Base-by-base conservation (phyloP, 2,888 invertebrate species). In the Teleogryllus oceanicus region DNA sequence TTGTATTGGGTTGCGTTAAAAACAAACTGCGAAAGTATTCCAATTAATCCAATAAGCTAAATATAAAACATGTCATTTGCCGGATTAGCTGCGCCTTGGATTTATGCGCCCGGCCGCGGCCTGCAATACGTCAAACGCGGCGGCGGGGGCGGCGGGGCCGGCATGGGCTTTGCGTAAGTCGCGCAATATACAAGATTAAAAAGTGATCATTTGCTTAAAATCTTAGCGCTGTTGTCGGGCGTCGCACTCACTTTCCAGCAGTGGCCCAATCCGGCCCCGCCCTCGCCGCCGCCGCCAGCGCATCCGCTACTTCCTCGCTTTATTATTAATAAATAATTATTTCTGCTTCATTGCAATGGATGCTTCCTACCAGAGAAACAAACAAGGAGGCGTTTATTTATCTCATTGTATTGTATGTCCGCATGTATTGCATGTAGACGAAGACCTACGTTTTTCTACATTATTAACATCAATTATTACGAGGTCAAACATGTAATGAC, bases 31-130 rank as follows among this genome's bases (percentile, higher is more conserved):
- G n/a, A 62, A 62, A 62, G n/a, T 62, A 62, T 62, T 62, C 62
- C 62, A 62, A 62, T 62, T 62, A 62, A 62, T 62, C 62, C 62
- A 62, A 62, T 62, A 62, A 62, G 62, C 62, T 62, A 62, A 62
- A 62, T 62, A 62, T 62, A 62, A 62, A 62, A 62, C 62, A 62
- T 62, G 62, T 62, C 62, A 62, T 62, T 62, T 62, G 62, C 16
- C 62, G 62, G 62, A 62, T 62, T 62, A 62, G 62, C 62, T 62
- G 16, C 62, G 16, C 62, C 62, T 62, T 13, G 62, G 16, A 62
- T 62, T 62, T 62, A n/a, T 62, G 62, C 62, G 62, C 16, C 37
- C 37, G 37, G 37, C 37, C 37, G 37, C 37, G 37, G 37, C 37
- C 37, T 37, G 37, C 37, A 37, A 37, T 37, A 37, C 37, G 37